Evolutionary conservation across 2,888 invertebrate species (phyloP), one percentile per base, ranked within the genome.

Genomic region (Oligia latruncula): DNA sequence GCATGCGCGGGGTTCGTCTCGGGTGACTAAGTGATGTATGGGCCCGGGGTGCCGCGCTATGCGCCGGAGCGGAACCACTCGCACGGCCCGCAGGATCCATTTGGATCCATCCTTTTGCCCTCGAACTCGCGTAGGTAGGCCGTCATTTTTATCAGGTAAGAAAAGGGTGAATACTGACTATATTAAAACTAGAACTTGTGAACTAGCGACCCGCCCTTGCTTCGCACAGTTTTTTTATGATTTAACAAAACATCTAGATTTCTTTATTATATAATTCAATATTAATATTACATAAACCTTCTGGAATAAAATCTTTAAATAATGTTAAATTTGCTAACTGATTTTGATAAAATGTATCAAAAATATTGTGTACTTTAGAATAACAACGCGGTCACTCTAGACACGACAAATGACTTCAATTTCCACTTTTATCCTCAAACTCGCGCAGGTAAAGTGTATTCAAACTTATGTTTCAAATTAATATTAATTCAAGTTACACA

Each of bases 21-120:
- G 90, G 88, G 85, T 90, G 91, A 86, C 88, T 92, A 89, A 88
- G 92, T 92, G 93, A 92, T 91, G 90, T 90, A 92, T 92, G 88
- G 86, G 84, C 84, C 89, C 91, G 84, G 84, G 83, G 89, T 87
- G 87, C 68, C 88, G 78, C 58, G 74, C 82, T 78, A 88, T 90
- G 91, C 90, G 90, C 90, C 88, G 88, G 90, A 90, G 90, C 93
- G 90, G 86, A 86, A 89, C 89, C 85, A 82, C 91, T 89, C 89
- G 82, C 89, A 84, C 88, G 87, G 80, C 72, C 90, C 81, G 79
- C 85, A 87, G 78, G 83, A 87, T 89, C 82, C 87, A 82, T 89
- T 82, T 71, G 71, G 62, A 71, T 71, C 81, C 74, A 84, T 71
- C 71, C 89, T 88, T 83, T 88, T 80, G 75, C 87, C 78, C 68